These are phyloP conservation scores for Lithobates sylvaticus DNA, from an alignment of 2,797 vertebrate genomes.

Conservation along the genomic window DNA sequence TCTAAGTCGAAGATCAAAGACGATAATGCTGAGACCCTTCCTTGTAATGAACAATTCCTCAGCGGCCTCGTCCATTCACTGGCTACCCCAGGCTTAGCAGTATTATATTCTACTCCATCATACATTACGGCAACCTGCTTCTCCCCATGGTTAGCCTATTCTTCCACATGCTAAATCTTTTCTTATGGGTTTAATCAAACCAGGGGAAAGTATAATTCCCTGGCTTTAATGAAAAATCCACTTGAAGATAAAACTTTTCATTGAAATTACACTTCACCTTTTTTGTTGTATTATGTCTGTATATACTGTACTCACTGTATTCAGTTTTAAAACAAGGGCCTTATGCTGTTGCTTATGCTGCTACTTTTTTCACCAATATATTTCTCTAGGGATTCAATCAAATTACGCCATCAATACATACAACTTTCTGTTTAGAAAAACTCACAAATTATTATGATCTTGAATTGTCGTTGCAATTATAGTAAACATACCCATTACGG, in stretches of 20 bases:
- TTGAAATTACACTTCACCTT: constrained; percentile 40
- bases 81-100: constrained; percentile 52
- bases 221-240: constrained; percentile 27
- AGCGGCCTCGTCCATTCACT: constrained; percentile 57
- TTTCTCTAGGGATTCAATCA: background rate
- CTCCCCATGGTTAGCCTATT: constrained; percentile 58
- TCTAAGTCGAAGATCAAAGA: constrained; percentile 60
- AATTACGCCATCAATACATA: background rate
- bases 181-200: constrained; percentile 51
- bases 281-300: constrained; percentile 22
- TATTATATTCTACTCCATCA: constrained; percentile 57
- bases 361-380: background rate
- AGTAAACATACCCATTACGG: no score
- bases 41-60: constrained; percentile 58
- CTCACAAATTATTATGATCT: no score
- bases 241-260: constrained; percentile 26
- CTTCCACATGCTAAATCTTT: constrained; percentile 57
- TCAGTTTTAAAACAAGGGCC: background rate
- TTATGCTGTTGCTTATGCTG: background rate
- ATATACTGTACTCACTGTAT: background rate
- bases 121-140: constrained; percentile 56
- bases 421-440: background rate
- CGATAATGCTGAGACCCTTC: constrained; percentile 51
- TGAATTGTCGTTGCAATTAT: no score
- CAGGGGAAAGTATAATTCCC: constrained; percentile 47